These are phyloP conservation scores for Carposina sasakii DNA, from an alignment of 1,140 invertebrate genomes.

Conservation along the genomic window DNA sequence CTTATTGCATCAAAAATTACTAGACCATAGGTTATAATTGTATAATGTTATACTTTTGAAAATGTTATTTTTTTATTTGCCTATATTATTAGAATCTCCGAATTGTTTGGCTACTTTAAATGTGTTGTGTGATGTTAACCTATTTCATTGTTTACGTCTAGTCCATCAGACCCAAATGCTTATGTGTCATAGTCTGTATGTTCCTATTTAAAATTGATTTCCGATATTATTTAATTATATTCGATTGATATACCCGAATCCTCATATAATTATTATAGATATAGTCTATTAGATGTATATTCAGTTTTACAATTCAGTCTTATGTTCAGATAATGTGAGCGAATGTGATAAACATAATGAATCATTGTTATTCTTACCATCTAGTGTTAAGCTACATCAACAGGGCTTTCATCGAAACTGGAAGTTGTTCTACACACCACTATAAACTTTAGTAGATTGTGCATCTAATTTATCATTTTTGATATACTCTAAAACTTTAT, in stretches of 20 bases:
- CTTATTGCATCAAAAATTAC: conserved; percentile 54
- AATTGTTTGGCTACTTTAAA: conserved; percentile 30
- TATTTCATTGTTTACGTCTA: conserved; percentile 47
- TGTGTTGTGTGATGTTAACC: conserved; percentile 32
- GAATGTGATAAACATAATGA: conserved; percentile 42
- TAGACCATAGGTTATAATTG: conserved; percentile 58
- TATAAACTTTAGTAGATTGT: too few species aligned
- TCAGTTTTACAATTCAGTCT: conserved; percentile 33
- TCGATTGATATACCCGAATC: conserved; percentile 27
- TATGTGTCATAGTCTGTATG: conserved; percentile 46
- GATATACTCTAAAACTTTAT: too few species aligned
- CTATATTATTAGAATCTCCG: conserved; percentile 26
- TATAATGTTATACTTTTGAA: conserved; percentile 34
- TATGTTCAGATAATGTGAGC: conserved; percentile 42
- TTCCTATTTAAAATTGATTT: conserved; percentile 32
- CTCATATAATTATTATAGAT: conserved; percentile 45
- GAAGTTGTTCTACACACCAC: too few species aligned
- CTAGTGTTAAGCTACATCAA: conserved; percentile 44
- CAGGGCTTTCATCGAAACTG: conserved; percentile 21
- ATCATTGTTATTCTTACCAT: conserved; percentile 41
- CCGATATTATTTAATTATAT: conserved; percentile 29
- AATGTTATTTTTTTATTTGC: conserved; percentile 42
- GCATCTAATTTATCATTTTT: too few species aligned
- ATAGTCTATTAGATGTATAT: conserved; percentile 41
- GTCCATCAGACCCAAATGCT: conserved; percentile 58